These are phyloP conservation scores for Xenopus tropicalis DNA, from an alignment of 2,113 vertebrate species.

Conservation along the genomic window DNA sequence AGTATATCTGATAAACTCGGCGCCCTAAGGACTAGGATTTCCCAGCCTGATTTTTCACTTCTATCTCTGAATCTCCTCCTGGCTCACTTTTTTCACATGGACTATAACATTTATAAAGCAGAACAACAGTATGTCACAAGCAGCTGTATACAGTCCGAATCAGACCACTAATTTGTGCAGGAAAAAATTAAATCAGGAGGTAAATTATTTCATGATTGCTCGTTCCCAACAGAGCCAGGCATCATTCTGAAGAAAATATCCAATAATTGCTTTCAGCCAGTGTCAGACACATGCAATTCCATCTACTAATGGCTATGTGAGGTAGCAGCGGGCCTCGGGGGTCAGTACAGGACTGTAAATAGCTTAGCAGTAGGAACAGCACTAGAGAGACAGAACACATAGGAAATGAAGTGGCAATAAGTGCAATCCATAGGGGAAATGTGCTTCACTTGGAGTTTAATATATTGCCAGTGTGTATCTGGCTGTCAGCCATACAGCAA, in stretches of 20 bases:
- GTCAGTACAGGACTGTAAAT: conserved; percentile 84
- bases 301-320: conserved; percentile 87
- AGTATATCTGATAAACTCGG: conserved; percentile 76
- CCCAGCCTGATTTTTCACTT: conserved; percentile 55
- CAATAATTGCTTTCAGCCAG: conserved; percentile 96
- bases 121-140: conserved; percentile 54
- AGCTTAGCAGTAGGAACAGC: conserved; percentile 73
- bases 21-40: conserved; percentile 59
- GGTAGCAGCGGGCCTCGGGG: conserved; percentile 83
- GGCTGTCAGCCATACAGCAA: conserved; percentile 94
- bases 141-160: conserved; percentile 66
- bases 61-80: conserved; percentile 23
- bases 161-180: conserved; percentile 77
- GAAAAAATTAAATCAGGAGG: conserved; percentile 97
- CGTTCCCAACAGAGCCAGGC: conserved; percentile 90
- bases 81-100: conserved; percentile 57
- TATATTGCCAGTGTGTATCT: conserved; percentile 88
- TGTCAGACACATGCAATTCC: conserved; percentile 97
- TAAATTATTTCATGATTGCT: conserved; percentile 97
- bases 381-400: conserved; percentile 68
- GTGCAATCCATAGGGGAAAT: conserved; percentile 95
- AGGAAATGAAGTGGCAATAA: conserved; percentile 99
- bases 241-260: conserved; percentile 96
- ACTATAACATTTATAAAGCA: conserved; percentile 69
- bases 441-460: conserved; percentile 95